Evolutionary conservation across 1,140 invertebrate genomes (phyloP).

Genomic region (Leptestheria dahalacensis): DNA sequence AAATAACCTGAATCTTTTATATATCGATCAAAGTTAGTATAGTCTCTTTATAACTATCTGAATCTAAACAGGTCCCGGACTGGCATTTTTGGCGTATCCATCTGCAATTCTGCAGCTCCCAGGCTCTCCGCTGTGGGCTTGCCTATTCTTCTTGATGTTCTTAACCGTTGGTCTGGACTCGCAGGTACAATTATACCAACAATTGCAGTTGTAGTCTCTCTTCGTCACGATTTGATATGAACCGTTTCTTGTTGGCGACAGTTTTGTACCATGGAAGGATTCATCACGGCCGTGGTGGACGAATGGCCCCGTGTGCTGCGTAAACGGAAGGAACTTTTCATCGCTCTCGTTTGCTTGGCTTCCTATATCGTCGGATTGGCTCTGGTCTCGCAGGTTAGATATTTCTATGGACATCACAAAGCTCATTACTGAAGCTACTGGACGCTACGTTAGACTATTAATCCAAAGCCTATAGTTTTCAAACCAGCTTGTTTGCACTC

Average conservation of each 20-base stretch:
- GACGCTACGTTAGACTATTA: too few relatives aligned
- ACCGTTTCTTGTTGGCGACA: conserved; percentile 31
- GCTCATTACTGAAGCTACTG: too few relatives aligned
- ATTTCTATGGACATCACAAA: too few relatives aligned
- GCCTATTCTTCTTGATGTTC: conserved; percentile 97
- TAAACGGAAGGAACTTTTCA: conserved; percentile 79
- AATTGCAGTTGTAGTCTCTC: too few relatives aligned
- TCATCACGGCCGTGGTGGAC: conserved; percentile 89
- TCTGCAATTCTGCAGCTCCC: conserved; percentile 93
- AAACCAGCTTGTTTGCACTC: too few relatives aligned
- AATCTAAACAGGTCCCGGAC: conserved; percentile 84
- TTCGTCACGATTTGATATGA: too few relatives aligned
- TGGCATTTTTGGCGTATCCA: conserved; percentile 94
- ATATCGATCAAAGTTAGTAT: too few relatives aligned
- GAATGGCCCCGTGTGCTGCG: conserved; percentile 81
- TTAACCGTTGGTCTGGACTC: conserved; percentile 89
- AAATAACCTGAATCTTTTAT: too few relatives aligned
- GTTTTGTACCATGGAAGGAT: conserved; percentile 97
- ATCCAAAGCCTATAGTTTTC: too few relatives aligned
- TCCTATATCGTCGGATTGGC: conserved; percentile 81
- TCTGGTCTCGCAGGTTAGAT: conserved; percentile 70
- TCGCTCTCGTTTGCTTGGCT: conserved; percentile 73
- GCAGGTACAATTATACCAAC: conserved; percentile 33
- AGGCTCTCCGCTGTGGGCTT: conserved; percentile 88
- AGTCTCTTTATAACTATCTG: too few relatives aligned